Base-by-base conservation (phyloP, 2,888 invertebrate species). In the Hyalella azteca region DNA sequence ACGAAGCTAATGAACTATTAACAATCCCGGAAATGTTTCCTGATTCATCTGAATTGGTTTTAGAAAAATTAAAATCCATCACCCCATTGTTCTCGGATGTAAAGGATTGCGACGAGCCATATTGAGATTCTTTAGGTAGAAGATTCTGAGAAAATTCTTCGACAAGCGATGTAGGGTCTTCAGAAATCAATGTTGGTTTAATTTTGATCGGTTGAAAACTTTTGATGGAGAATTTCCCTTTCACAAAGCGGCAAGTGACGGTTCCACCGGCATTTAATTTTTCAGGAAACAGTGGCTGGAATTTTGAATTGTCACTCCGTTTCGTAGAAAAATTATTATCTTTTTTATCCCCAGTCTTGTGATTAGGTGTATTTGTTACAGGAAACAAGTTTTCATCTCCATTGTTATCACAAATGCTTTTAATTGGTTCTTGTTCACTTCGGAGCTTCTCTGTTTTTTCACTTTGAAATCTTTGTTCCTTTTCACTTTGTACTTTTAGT, bases 211-310 rank as follows among this genome's bases (percentile, higher is more conserved):
- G 66, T 19, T 66, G 32, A 19, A 66, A 66, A 32, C 36, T 66
- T 66, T 66, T 66, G 19, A 66, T 66, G 3, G 66, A 66, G 36
- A 66, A 66, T 36, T 36, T 32, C 39, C 66, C 66, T 29, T 66
- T 66, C 0, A 66, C 66, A 66, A 66, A 66, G 32, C 66, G 32
- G 36, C 66, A 66, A 4, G 66, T 66, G 2, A 66, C 11, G 36
- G 66, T 66, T 1, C 66, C 66, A 36, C 66, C 66, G 13, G 32
- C 36, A 36, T 36, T 66, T n/a, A 66, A 66, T 2, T 22, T 36
- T 1, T 66, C 66, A 32, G 36, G 66, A 36, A 66, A 66, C 19
- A 66, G 66, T 15, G 66, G 66, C 0, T n/a, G 66, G 3, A 66
- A 36, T 36, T 66, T 54, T 7, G 54, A 54, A 54, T 3, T 54